Evolutionary conservation across 2,113 vertebrate genomes (phyloP).

Genomic region (Corythornis madagascariensis): DNA sequence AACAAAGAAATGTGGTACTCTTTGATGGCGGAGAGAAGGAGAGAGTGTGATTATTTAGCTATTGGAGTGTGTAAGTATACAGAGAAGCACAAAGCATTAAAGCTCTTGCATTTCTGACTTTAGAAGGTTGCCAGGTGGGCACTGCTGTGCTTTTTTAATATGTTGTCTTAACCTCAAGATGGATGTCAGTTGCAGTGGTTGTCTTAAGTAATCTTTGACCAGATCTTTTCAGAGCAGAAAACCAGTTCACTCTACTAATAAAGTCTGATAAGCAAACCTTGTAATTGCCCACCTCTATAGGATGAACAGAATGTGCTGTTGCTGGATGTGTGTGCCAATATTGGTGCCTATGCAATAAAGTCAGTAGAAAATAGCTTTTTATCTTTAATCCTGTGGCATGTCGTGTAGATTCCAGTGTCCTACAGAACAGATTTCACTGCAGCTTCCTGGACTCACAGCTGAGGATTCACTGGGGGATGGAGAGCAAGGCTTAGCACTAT

Average conservation of each 20-base stretch:
- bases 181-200: neutral
- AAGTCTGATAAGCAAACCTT: neutral
- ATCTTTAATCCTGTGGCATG: neutral
- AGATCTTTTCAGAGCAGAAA: neutral
- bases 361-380: neutral
- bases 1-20: neutral
- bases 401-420: neutral
- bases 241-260: neutral
- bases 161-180: neutral
- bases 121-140: neutral
- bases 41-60: neutral
- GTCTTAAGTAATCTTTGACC: neutral
- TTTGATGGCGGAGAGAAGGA: neutral
- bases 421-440: neutral
- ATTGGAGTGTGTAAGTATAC: neutral
- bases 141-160: neutral
- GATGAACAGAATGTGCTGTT: neutral
- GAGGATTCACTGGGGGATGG: neutral
- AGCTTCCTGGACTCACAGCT: neutral
- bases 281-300: neutral
- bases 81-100: neutral
- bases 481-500: neutral
- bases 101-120: neutral
- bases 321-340: neutral
- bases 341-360: neutral